phyloP scores from a whole-genome alignment of 1,140 invertebrate genomes.

The Drosophila lini region DNA sequence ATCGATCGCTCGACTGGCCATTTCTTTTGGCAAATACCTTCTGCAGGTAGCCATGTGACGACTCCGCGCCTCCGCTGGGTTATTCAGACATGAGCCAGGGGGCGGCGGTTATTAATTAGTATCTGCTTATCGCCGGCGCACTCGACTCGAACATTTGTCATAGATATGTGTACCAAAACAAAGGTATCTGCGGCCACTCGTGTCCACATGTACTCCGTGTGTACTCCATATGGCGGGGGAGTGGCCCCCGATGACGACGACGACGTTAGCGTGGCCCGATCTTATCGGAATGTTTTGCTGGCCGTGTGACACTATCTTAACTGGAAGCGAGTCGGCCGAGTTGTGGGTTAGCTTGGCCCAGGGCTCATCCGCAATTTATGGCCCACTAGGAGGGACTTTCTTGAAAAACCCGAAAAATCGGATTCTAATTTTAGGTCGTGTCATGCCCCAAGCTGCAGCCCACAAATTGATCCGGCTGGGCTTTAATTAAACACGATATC shows the following conservation, averaged over 20 bases:
- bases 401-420: conserved; percentile 17
- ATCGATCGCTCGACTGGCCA: conserved; percentile 45
- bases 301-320: conserved; percentile 70
- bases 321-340: conserved; percentile 35
- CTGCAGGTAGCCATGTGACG: conserved; percentile 59
- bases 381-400: conserved; percentile 11
- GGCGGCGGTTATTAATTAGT: conserved; percentile 74
- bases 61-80: neutral
- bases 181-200: conserved; percentile 34
- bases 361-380: conserved; percentile 73
- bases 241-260: conserved; percentile 29
- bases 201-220: conserved; percentile 15
- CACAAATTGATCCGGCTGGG: conserved; percentile 41
- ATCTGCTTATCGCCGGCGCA: conserved; percentile 72
- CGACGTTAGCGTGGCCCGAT: conserved; percentile 42
- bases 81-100: conserved; percentile 31
- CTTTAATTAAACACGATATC: conserved; percentile 74
- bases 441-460: conserved; percentile 9
- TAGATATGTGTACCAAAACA: conserved; percentile 59
- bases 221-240: conserved; percentile 56
- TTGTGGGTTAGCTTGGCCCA: conserved; percentile 27
- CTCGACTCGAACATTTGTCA: conserved; percentile 74
- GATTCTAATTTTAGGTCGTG: conserved; percentile 27
- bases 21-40: conserved; percentile 61
- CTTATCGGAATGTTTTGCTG: conserved; percentile 63